phyloP scores from a whole-genome alignment of 64 coral and sea anemone species.

The Anthopleura sola region DNA sequence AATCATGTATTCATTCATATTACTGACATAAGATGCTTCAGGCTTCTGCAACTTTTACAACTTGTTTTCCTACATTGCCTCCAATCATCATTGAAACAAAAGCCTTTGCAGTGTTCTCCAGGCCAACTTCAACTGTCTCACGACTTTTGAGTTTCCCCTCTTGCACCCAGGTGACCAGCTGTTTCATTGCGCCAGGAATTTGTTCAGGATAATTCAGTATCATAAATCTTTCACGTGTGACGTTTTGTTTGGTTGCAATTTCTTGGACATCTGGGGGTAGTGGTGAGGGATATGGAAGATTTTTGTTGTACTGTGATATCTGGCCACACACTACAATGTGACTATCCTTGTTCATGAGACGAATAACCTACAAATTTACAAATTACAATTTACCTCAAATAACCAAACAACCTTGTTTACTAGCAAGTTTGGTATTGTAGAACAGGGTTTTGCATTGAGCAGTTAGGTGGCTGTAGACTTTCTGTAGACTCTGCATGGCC shows the following conservation, averaged over 20 bases:
- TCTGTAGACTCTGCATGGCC: too few relatives aligned
- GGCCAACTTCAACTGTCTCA: slow-evolving; percentile 61
- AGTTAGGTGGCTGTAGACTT: too few relatives aligned
- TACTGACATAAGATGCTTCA: background rate
- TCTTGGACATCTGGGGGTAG: slow-evolving; percentile 49
- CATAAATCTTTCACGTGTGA: slow-evolving; percentile 65
- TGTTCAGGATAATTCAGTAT: slow-evolving; percentile 49
- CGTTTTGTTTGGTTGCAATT: slow-evolving; percentile 44
- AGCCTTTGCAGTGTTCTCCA: slow-evolving; percentile 72
- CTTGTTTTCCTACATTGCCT: slow-evolving; percentile 81
- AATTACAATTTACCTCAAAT: background rate
- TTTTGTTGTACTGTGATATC: slow-evolving; percentile 80
- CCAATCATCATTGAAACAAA: slow-evolving; percentile 83
- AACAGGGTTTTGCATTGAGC: too few relatives aligned
- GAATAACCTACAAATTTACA: slow-evolving; percentile 60
- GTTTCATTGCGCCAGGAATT: slow-evolving; percentile 32
- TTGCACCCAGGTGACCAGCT: slow-evolving; percentile 65
- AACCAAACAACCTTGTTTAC: too few relatives aligned
- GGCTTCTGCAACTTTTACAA: slow-evolving; percentile 55
- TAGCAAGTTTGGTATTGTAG: too few relatives aligned
- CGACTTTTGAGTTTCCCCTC: slow-evolving; percentile 74
- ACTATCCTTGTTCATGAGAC: slow-evolving; percentile 71
- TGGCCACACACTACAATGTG: slow-evolving; percentile 85
- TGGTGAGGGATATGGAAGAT: slow-evolving; percentile 64
- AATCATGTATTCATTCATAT: background rate